Percentiles rank a stretch among this genome's conserved stretches.
Conservation (phyloP, 2,888 invertebrate genomes). For the Drosophila rellima region DNA sequence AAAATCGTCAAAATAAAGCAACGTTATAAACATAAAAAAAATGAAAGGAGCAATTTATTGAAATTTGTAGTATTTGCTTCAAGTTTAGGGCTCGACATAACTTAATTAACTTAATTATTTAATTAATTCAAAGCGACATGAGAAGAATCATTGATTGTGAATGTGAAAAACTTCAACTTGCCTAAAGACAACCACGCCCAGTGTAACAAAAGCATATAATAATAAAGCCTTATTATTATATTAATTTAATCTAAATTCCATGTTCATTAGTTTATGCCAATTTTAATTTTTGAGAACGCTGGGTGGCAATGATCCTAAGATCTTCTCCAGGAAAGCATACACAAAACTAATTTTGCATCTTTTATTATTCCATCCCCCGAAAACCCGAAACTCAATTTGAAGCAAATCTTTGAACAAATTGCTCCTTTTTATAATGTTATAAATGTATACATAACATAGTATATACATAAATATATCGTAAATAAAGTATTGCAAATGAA, state of each 20-base stretch:
- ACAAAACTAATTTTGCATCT: constrained; percentile 51
- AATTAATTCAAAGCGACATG: background rate
- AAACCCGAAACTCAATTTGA: constrained; percentile 40
- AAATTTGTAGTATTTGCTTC: constrained; percentile 29
- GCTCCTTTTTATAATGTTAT: constrained; percentile 56
- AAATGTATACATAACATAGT: constrained; percentile 22
- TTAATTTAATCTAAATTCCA: background rate
- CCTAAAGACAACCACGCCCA: constrained; percentile 78
- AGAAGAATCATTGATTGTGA: background rate
- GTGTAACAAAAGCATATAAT: constrained; percentile 76
- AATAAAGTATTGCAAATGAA: constrained; percentile 62
- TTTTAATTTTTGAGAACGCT: constrained; percentile 74
- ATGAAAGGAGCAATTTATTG: constrained; percentile 74
- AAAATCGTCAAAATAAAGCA: constrained; percentile 34
- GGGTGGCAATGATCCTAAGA: constrained; percentile 84
- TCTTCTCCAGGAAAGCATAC: constrained; percentile 23
- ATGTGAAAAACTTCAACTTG: constrained; percentile 4
- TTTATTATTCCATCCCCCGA: background rate
- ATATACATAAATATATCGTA: constrained; percentile 8
- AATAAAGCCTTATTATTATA: background rate
- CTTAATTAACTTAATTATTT: background rate
- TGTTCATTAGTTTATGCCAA: constrained; percentile 4
- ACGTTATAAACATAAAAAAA: constrained; percentile 36
- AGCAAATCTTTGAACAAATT: constrained; percentile 79
- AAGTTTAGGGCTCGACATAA: constrained; percentile 11